Conservation (phyloP, 2,888 invertebrate species). For the Philereme vetulata region DNA sequence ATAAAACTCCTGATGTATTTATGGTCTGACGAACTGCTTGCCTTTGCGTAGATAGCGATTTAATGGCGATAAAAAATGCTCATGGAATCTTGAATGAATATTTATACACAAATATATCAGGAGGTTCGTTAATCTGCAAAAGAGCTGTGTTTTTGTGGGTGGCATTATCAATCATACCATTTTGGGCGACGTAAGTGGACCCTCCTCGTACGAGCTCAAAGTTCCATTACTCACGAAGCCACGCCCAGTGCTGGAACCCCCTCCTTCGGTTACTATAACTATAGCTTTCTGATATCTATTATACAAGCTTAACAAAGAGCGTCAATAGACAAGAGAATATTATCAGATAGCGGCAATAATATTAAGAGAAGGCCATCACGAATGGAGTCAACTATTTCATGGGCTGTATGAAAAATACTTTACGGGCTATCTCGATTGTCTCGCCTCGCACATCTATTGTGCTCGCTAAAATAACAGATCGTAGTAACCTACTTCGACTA, state of each 20-base stretch:
- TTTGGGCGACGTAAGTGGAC: constrained; percentile 80
- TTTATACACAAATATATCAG: constrained; percentile 42
- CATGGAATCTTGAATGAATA: constrained; percentile 30
- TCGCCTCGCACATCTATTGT: constrained; percentile 27
- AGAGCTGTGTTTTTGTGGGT: constrained; percentile 72
- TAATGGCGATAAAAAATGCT: constrained; percentile 22
- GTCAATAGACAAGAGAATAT: constrained; percentile 31
- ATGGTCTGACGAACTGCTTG: constrained; percentile 26
- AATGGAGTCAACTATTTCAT: constrained; percentile 34
- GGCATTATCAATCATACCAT: constrained; percentile 81
- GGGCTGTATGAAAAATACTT: constrained; percentile 32
- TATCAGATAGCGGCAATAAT: constrained; percentile 33
- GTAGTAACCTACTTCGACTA: constrained; percentile 31
- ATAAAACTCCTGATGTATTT: constrained; percentile 33
- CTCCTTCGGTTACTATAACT: constrained; percentile 57
- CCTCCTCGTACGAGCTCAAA: constrained; percentile 78
- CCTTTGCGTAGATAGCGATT: constrained; percentile 20
- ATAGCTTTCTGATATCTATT: constrained; percentile 37
- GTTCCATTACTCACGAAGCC: constrained; percentile 79
- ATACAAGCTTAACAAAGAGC: constrained; percentile 35
- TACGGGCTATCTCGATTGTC: constrained; percentile 30
- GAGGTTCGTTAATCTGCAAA: constrained; percentile 55
- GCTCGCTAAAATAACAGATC: constrained; percentile 29
- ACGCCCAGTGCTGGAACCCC: constrained; percentile 76
- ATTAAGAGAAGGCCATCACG: constrained; percentile 29